Conservation (phyloP, 1,140 invertebrate species). For the Oppia nitens region DNA sequence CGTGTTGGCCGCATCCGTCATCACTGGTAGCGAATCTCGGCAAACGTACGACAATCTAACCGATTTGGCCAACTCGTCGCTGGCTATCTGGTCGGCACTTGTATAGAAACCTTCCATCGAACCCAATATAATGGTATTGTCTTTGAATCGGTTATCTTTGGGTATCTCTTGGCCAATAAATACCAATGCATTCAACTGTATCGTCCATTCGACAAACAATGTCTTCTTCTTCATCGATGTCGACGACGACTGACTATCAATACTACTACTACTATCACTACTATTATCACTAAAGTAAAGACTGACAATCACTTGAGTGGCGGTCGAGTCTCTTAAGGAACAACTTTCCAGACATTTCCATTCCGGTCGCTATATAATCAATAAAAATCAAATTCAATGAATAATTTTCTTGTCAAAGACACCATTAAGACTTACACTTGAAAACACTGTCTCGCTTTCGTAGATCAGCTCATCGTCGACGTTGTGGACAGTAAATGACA, state of each 20-base stretch:
- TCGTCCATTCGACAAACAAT: constrained; percentile 5
- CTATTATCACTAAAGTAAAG: neutral
- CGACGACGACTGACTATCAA: neutral
- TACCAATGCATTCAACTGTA: constrained; percentile 5
- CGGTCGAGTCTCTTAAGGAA: constrained; percentile 2
- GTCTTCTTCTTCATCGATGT: neutral
- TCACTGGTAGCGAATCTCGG: neutral
- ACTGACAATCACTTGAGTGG: constrained; percentile 4
- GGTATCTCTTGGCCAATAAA: constrained; percentile 29
- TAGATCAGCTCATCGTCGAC: constrained; percentile 3
- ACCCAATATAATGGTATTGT: constrained; percentile 68
- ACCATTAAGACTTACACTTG: neutral
- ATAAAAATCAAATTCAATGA: neutral
- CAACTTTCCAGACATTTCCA: constrained; percentile 5
- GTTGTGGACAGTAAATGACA: neutral
- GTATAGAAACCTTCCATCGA: constrained; percentile 66
- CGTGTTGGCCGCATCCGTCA: neutral
- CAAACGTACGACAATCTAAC: neutral
- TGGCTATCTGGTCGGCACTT: neutral
- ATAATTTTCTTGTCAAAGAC: neutral
- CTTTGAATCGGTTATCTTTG: constrained; percentile 49
- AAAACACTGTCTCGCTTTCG: neutral
- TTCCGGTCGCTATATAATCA: neutral
- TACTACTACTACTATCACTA: neutral
- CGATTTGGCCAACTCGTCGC: neutral